These are phyloP conservation scores for Serinus canaria DNA, from an alignment of 2,113 vertebrate species.

Conservation along the genomic window DNA sequence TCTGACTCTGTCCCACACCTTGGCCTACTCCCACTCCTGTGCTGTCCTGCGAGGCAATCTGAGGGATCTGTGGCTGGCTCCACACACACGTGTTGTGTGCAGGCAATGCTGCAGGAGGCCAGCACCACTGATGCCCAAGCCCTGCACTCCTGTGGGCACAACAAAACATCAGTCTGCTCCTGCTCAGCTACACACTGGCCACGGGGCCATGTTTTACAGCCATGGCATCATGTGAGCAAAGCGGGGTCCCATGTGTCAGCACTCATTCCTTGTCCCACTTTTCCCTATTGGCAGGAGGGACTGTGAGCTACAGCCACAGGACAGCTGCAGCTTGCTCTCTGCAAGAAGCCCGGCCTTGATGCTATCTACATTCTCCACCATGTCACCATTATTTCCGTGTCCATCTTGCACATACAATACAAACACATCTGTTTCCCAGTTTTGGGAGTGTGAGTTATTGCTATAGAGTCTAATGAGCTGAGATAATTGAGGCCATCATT, in stretches of 20 bases:
- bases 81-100: fast-evolving
- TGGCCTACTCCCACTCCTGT: fast-evolving
- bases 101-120: background rate
- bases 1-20: background rate
- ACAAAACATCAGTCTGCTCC: background rate
- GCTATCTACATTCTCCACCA: background rate
- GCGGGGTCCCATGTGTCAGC: background rate
- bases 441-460: background rate
- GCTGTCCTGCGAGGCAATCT: fast-evolving
- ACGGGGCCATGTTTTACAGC: background rate
- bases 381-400: background rate
- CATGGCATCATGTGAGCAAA: fast-evolving
- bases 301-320: background rate
- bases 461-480: background rate
- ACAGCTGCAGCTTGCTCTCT: background rate
- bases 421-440: background rate
- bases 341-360: background rate
- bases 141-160: background rate
- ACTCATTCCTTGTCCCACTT: background rate
- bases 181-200: fast-evolving
- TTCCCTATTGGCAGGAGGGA: fast-evolving
- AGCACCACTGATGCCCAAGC: background rate
- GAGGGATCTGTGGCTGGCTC: background rate
- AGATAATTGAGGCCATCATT: background rate
- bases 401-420: background rate